phyloP scores from a whole-genome alignment of 1,140 invertebrate genomes.

The Pseudomyrmex concolor region DNA sequence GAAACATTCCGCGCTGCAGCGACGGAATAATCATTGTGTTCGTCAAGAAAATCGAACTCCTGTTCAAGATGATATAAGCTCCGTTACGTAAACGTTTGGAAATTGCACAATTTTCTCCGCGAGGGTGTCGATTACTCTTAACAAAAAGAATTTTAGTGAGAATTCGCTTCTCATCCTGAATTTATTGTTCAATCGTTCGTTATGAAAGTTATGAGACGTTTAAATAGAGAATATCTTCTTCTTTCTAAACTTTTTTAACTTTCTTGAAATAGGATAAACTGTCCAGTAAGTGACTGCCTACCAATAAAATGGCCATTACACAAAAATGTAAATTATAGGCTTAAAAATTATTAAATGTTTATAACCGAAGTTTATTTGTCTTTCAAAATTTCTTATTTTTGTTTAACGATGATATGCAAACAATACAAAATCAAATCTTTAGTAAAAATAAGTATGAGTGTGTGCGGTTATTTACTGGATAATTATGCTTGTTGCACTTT shows the following conservation, averaged over 20 bases:
- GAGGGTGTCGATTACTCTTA: constrained; percentile 1
- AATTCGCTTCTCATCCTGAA: neutral
- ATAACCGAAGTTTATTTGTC: no score
- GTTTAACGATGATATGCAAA: no score
- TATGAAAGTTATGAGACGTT: neutral
- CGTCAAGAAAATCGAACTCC: neutral
- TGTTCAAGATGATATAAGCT: neutral
- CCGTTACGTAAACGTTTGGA: constrained; percentile 8
- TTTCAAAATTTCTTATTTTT: no score
- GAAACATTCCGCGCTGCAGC: constrained; percentile 12
- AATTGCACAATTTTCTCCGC: neutral
- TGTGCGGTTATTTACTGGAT: no score
- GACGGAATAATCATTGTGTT: constrained; percentile 16
- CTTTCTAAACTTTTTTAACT: neutral
- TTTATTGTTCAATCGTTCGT: neutral
- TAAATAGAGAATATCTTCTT: neutral
- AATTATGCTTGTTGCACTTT: no score
- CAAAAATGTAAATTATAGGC: no score
- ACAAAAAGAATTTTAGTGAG: neutral
- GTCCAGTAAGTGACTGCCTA: no score
- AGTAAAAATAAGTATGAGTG: no score
- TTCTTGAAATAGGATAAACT: no score
- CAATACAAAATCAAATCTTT: no score
- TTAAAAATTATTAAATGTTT: no score
- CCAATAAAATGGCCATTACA: no score